These are phyloP conservation scores for Drosophila azteca DNA, from an alignment of 1,140 invertebrate genomes.

Conservation along the genomic window DNA sequence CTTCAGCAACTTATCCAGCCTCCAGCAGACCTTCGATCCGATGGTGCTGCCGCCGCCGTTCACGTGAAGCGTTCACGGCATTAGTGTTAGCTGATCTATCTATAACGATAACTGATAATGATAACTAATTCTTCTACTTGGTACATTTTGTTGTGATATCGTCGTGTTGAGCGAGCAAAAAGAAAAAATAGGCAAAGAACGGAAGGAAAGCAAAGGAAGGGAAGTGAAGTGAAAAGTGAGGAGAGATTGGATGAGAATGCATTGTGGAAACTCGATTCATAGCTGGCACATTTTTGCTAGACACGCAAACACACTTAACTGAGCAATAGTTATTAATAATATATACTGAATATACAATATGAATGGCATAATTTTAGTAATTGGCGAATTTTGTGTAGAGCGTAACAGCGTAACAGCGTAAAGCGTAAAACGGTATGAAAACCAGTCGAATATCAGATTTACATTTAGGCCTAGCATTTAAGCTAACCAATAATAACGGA, in stretches of 20 bases:
- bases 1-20: conserved; percentile 83
- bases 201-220: neutral
- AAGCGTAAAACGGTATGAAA: conserved; percentile 60
- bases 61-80: conserved; percentile 57
- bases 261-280: conserved; percentile 57
- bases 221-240: neutral
- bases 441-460: conserved; percentile 73
- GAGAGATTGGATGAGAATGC: conserved; percentile 20
- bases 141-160: conserved; percentile 82
- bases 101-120: conserved; percentile 56
- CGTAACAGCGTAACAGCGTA: conserved; percentile 25
- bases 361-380: conserved; percentile 74
- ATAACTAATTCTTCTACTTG: conserved; percentile 80
- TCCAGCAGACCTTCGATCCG: conserved; percentile 77
- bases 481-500: conserved; percentile 72
- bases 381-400: conserved; percentile 80
- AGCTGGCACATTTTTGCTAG: conserved; percentile 64
- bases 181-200: conserved; percentile 32
- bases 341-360: conserved; percentile 52
- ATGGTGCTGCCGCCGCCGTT: conserved; percentile 80
- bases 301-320: conserved; percentile 75
- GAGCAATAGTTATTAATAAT: conserved; percentile 75
- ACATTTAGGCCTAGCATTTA: conserved; percentile 70
- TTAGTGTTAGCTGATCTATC: conserved; percentile 32
- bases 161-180: conserved; percentile 77